Base-by-base conservation (phyloP, 2,113 vertebrate genomes). In the Verasper variegatus region DNA sequence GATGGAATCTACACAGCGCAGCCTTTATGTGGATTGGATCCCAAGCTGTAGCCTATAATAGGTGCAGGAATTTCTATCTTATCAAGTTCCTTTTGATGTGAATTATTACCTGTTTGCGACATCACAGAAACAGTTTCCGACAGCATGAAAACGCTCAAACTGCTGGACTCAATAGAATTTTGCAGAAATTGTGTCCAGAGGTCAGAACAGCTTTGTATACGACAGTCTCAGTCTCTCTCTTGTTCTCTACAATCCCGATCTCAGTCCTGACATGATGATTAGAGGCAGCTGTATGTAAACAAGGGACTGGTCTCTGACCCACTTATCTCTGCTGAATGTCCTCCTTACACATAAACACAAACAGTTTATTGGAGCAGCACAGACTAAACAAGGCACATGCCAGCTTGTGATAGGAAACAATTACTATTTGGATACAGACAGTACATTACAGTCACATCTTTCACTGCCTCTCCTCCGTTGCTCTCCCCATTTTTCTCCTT, bases 321-420 rank as follows among this genome's bases (percentile, higher is more conserved):
- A 71, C 27, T 79, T 69, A 23, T 66, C 45, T 74, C 78, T 31
- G 54, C 62, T 83, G 37, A 57, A 18, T 40, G 5, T 79, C 57
- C 68, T 74, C 37, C 68, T 74, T 24, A 61, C 55, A 81, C 66
- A 81, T 58, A 66, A 73, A 80, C 51, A 81, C 71, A 86, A 81
- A 80, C 69, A 51, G 67, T 83, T 42, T 57, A 68, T 55, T 81
- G 65, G 77, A 74, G 27, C 42, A 60, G 67, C 47, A 23, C 57
- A 58, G 60, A 55, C 49, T 63, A 64, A 81, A 72, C 76, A 65
- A 63, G 64, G 74, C 66, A 52, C 60, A 58, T 59, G 63, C 60
- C 80, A 83, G 68, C 11, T 78, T 63, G 66, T 83, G 74, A 65
- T 78, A 86, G 58, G 55, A 77, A 81, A 82, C 74, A 61, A 80